Percentiles rank a stretch among this genome's conserved stretches.
Evolutionary conservation across 2,888 invertebrate genomes (phyloP).

Genomic region (Electrophaes corylata): DNA sequence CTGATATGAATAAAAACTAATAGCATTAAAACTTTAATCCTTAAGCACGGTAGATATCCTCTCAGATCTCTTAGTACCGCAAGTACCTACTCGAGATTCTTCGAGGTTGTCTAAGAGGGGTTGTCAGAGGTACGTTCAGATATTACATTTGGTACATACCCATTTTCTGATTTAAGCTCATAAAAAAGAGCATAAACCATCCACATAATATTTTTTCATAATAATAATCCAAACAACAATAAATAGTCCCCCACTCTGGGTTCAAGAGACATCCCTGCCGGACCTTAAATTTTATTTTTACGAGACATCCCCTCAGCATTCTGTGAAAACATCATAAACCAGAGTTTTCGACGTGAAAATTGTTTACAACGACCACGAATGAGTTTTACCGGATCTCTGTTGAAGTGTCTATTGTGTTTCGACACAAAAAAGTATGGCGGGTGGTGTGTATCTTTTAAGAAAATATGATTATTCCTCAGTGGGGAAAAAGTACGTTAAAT

Average conservation of each 20-base stretch:
- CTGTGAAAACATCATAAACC: slow-evolving; percentile 46
- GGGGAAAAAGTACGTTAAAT: no score
- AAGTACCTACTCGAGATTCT: no score
- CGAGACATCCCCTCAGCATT: slow-evolving; percentile 39
- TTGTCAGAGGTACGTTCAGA: no score
- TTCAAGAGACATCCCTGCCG: slow-evolving; percentile 31
- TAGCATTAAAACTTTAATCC: no score
- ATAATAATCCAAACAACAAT: slow-evolving; percentile 23
- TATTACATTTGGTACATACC: no score
- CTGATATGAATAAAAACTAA: no score
- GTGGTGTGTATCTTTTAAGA: slow-evolving; percentile 43
- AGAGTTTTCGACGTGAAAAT: slow-evolving; percentile 47
- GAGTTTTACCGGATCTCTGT: slow-evolving; percentile 52
- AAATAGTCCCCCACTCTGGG: slow-evolving; percentile 18
- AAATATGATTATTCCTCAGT: not conserved
- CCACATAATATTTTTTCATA: slow-evolving; percentile 21
- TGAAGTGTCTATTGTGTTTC: slow-evolving; percentile 62
- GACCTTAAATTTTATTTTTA: slow-evolving; percentile 41
- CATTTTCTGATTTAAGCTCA: no score
- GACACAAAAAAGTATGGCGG: slow-evolving; percentile 61
- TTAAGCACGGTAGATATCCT: no score
- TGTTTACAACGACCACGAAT: slow-evolving; percentile 50
- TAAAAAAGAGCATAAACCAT: slow-evolving; percentile 1
- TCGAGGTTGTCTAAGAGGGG: no score
- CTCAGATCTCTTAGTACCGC: no score